Conservation (phyloP, 2,113 vertebrate genomes). For the Lutjanus erythropterus region DNA sequence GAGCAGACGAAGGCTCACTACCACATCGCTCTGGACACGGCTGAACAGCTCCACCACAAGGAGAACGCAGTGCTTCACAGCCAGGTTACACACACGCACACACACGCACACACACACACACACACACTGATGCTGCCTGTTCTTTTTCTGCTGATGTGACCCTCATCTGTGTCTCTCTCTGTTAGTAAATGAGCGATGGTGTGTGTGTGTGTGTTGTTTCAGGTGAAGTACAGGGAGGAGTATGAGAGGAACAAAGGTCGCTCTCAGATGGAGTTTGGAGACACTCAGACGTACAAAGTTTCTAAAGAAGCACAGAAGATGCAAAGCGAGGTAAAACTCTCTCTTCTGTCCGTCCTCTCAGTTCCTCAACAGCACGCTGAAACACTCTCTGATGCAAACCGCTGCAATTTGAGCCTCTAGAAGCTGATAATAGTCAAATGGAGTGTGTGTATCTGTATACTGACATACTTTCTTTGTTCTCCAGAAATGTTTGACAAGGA, state of each 20-base stretch:
- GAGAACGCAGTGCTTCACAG: constrained; percentile 88
- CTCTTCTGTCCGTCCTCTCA: background rate
- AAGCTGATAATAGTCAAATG: too few relatives aligned
- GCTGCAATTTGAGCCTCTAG: background rate
- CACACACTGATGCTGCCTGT: background rate
- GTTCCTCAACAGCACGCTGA: background rate
- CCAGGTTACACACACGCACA: too few relatives aligned
- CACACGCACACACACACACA: background rate
- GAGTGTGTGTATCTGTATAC: too few relatives aligned
- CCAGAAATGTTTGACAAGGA: background rate
- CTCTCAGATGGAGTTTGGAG: constrained; percentile 91
- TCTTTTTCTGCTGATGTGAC: too few relatives aligned
- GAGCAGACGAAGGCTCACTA: constrained; percentile 86
- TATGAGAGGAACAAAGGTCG: constrained; percentile 91
- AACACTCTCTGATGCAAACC: background rate
- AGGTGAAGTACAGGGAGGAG: constrained; percentile 94
- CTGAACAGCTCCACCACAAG: constrained; percentile 88
- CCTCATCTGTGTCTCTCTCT: background rate
- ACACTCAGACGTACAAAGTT: constrained; percentile 90
- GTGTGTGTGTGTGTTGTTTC: constrained; percentile 29
- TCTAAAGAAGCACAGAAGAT: constrained; percentile 93
- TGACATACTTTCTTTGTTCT: background rate
- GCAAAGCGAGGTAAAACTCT: constrained; percentile 88
- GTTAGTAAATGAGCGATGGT: background rate
- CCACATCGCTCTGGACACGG: constrained; percentile 81